These are phyloP conservation scores for Hydractinia echinata DNA, from an alignment of 30 jellyfish, hydroid and myxozoan species.

Conservation along the genomic window DNA sequence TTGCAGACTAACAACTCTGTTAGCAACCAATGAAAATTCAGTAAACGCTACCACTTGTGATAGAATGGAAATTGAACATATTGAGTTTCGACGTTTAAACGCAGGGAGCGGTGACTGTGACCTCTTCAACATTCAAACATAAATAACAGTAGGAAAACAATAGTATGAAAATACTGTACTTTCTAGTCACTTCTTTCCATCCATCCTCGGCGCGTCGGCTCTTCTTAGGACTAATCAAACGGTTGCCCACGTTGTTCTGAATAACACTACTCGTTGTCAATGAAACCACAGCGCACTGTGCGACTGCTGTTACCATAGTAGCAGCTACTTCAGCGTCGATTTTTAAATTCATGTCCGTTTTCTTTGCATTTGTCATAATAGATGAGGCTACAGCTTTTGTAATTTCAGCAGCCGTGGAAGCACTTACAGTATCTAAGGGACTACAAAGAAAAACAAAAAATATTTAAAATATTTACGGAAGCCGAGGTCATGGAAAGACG, in stretches of 20 bases:
- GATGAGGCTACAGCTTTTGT: conserved; percentile 96
- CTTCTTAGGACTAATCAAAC: conserved; percentile 73
- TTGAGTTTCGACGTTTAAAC: too few species aligned
- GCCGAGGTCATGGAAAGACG: background rate
- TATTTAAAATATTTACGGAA: background rate
- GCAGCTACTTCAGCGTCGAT: conserved; percentile 93
- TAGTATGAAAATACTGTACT: conserved; percentile 25
- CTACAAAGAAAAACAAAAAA: conserved; percentile 27
- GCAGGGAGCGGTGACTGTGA: too few species aligned
- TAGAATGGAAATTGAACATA: too few species aligned
- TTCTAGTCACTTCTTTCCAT: conserved; percentile 94
- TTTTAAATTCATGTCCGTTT: conserved; percentile 23
- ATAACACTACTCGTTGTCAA: conserved; percentile 33
- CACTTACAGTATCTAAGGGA: conserved; percentile 78
- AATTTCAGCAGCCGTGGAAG: conserved; percentile 92
- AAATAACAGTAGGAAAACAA: background rate
- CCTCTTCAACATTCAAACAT: too few species aligned
- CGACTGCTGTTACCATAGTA: conserved; percentile 97
- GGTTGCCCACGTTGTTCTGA: background rate
- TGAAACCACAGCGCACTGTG: conserved; percentile 91
- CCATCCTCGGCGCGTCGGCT: conserved; percentile 82
- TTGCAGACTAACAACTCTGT: too few species aligned
- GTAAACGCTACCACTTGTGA: too few species aligned
- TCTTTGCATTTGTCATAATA: conserved; percentile 61
- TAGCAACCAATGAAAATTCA: too few species aligned